A percentile compares a stretch with the other conserved stretches of the same genome.
phyloP scores from a whole-genome alignment of 2,888 invertebrate species.

The Chironomus riparius region DNA sequence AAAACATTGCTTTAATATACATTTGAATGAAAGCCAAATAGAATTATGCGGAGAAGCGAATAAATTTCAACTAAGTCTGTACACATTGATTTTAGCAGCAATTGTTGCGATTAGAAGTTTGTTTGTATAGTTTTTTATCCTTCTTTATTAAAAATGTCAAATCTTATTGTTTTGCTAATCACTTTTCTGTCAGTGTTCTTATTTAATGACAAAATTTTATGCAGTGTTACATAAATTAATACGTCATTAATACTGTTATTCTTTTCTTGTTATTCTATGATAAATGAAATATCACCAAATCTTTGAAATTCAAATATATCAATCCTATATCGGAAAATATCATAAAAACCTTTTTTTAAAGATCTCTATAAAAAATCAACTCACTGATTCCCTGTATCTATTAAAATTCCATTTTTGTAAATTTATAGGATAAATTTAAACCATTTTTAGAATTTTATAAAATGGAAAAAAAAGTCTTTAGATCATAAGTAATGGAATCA shows the following conservation, averaged over 20 bases:
- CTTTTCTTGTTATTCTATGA: neutral
- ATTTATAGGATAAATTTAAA: neutral
- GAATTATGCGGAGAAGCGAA: slow-evolving; percentile 19
- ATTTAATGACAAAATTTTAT: neutral
- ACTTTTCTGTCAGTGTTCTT: neutral
- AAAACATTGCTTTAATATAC: slow-evolving; percentile 11
- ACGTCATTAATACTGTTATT: neutral
- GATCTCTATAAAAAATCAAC: neutral
- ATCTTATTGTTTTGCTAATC: too few species aligned
- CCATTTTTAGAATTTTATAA: neutral
- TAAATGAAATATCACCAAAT: too few species aligned
- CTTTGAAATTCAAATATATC: too few species aligned
- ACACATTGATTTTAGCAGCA: neutral
- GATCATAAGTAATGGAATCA: too few species aligned
- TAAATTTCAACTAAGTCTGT: neutral
- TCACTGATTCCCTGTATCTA: neutral
- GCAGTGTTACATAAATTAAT: neutral
- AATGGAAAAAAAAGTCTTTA: too few species aligned
- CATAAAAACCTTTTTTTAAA: neutral
- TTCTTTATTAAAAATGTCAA: too few species aligned
- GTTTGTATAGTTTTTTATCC: neutral
- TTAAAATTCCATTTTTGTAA: neutral
- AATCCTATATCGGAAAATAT: neutral
- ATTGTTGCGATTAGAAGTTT: neutral
- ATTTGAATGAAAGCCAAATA: slow-evolving; percentile 18